Evolutionary conservation across 1,140 invertebrate genomes (phyloP).

Genomic region (Batillaria attramentaria): DNA sequence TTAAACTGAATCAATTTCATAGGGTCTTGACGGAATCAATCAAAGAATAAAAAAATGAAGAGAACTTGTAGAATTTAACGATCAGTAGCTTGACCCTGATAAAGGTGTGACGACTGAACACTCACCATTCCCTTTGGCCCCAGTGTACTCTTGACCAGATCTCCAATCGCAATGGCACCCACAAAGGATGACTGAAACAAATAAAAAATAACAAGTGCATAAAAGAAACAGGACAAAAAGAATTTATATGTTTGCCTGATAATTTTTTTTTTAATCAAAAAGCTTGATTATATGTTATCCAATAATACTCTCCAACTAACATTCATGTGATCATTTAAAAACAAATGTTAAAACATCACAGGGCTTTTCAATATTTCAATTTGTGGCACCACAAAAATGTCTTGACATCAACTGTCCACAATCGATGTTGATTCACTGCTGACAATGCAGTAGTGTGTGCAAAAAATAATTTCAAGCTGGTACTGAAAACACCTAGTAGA

Average conservation of each 20-base stretch:
- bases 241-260: not conserved
- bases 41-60: too few relatives aligned
- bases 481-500: not conserved
- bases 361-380: not conserved
- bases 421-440: too few relatives aligned
- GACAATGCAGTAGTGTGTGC: too few relatives aligned
- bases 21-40: too few relatives aligned
- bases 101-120: not conserved
- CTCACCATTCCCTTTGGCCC: slow-evolving; percentile 98
- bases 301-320: not conserved
- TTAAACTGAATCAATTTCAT: too few relatives aligned
- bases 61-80: too few relatives aligned
- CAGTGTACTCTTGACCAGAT: slow-evolving; percentile 97
- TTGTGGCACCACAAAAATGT: not conserved
- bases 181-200: slow-evolving; percentile 88
- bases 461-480: not conserved
- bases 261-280: not conserved
- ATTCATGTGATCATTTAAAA: not conserved
- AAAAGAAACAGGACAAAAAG: not conserved
- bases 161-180: slow-evolving; percentile 98
- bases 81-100: too few relatives aligned
- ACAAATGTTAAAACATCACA: not conserved
- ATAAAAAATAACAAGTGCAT: slow-evolving; percentile 21
- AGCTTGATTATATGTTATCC: not conserved
- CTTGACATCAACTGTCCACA: not conserved